Conservation (phyloP, 2,888 invertebrate species). For the Nebria salina region DNA sequence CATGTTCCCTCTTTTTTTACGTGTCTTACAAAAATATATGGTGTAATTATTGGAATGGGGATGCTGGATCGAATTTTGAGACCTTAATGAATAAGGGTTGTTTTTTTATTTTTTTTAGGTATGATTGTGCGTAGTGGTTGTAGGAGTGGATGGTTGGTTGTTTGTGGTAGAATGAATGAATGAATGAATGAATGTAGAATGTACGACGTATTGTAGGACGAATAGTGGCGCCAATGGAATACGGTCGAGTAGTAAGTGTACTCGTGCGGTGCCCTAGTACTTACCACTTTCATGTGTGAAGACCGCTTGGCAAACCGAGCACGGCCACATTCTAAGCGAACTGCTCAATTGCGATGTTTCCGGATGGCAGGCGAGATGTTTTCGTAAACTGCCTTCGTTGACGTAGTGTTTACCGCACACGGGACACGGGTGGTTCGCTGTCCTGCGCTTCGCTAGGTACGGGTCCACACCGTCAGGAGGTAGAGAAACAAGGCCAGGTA, state of each 20-base stretch:
- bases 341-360: conserved; percentile 88
- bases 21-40: too few relatives aligned
- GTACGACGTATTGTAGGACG: too few relatives aligned
- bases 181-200: too few relatives aligned
- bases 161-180: too few relatives aligned
- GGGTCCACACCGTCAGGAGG: conserved; percentile 76
- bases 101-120: too few relatives aligned
- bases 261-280: conserved; percentile 53
- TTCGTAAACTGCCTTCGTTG: conserved; percentile 91
- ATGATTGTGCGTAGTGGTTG: too few relatives aligned
- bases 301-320: conserved; percentile 94
- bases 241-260: neutral
- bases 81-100: too few relatives aligned
- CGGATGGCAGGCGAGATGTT: conserved; percentile 93
- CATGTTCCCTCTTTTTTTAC: too few relatives aligned
- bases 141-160: too few relatives aligned
- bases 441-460: conserved; percentile 92
- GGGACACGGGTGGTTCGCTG: conserved; percentile 94
- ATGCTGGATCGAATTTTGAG: too few relatives aligned
- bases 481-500: conserved; percentile 65
- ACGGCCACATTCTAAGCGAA: conserved; percentile 94
- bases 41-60: too few relatives aligned
- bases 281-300: conserved; percentile 95
- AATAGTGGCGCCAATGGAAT: neutral
- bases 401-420: conserved; percentile 96